Conservation (phyloP, 1,140 invertebrate species). For the Sarcophaga bullata region DNA sequence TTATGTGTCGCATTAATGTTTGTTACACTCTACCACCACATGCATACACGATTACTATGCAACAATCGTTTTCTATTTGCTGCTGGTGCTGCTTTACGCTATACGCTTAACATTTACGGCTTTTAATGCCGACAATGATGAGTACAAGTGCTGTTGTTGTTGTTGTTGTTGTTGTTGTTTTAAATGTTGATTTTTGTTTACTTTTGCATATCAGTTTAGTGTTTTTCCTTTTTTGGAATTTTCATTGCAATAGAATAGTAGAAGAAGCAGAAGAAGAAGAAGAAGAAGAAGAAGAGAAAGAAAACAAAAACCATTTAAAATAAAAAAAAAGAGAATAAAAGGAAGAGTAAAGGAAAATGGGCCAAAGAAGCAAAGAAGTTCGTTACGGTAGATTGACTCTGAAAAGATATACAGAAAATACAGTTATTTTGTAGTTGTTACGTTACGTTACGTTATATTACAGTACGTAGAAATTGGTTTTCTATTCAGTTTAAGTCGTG, state of each 20-base stretch:
- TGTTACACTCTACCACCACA: not conserved
- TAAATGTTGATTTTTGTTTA: not conserved
- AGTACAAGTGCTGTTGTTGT: not conserved
- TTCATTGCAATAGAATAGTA: not conserved
- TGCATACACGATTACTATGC: conserved; percentile 13
- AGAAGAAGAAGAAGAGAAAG: not conserved
- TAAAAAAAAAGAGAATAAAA: not conserved
- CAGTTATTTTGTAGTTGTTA: not conserved
- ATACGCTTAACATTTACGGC: not conserved
- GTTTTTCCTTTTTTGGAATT: not conserved
- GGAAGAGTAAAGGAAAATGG: not conserved
- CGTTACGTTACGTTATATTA: no score
- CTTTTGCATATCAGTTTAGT: not conserved
- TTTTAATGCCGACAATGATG: not conserved
- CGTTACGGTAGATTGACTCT: conserved; percentile 35
- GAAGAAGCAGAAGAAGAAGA: conserved; percentile 4
- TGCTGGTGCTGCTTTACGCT: conserved; percentile 8
- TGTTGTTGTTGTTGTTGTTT: not conserved
- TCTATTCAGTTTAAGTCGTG: not conserved
- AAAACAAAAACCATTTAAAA: not conserved
- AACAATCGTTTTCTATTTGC: conserved; percentile 18
- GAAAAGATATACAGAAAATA: conserved; percentile 36
- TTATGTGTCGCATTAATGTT: conserved; percentile 18
- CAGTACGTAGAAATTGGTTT: not conserved
- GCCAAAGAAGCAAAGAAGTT: not conserved